Conservation (phyloP, 1,140 invertebrate species). For the Homalodisca vitripennis region DNA sequence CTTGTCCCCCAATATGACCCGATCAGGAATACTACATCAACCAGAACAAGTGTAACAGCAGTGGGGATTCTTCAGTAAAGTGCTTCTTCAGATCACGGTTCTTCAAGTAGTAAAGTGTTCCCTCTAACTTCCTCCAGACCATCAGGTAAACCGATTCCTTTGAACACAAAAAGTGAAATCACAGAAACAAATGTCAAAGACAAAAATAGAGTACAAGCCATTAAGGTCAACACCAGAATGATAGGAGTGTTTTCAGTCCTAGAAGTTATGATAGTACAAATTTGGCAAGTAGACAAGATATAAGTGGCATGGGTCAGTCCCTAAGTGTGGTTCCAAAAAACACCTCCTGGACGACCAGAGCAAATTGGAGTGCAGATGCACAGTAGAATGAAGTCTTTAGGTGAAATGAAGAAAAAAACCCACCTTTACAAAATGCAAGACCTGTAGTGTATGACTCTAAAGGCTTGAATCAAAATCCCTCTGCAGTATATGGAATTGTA, state of each 20-base stretch:
- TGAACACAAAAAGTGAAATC: background rate
- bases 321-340: too few species aligned
- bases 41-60: background rate
- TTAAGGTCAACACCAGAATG: background rate
- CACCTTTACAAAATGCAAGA: background rate
- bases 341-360: background rate
- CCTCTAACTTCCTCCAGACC: background rate
- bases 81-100: background rate
- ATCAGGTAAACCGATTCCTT: background rate
- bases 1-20: background rate
- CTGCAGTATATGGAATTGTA: background rate
- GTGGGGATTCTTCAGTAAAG: background rate
- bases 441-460: constrained; percentile 12
- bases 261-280: background rate
- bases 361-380: background rate
- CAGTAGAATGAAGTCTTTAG: background rate
- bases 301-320: too few species aligned
- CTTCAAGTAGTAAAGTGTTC: background rate
- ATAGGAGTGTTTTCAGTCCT: background rate
- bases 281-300: background rate
- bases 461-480: background rate
- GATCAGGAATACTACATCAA: background rate
- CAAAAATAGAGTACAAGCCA: background rate
- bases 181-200: background rate
- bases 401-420: constrained; percentile 3